Base-by-base conservation (phyloP, 2,113 vertebrate genomes). In the Ptyas mucosa region DNA sequence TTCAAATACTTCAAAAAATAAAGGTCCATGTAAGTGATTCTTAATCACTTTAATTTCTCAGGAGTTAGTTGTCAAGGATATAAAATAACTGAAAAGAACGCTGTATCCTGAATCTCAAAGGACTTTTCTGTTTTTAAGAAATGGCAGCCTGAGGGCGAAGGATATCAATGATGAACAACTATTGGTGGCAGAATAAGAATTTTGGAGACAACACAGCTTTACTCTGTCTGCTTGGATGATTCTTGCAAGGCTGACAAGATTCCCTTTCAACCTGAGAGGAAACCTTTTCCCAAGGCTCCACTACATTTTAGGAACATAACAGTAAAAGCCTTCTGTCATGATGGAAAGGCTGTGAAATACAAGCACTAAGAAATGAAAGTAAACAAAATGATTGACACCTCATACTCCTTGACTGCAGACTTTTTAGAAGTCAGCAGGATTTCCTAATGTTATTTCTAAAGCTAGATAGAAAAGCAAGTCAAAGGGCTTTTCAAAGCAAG, bases 1-100 rank as follows among this genome's bases (percentile, higher is more conserved):
- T 14, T 91, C 90, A 95, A 91, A 52, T 87, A 58, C 89, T 96
- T 96, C 94, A 94, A 96, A 96, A 94, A 94, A 95, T 85, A 95
- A 96, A 95, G 88, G 88, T 86, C 92, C 90, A n/a, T 93, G 87
- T 94, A 94, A 96, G 61, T 95, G 55, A 51, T 88, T 87, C 94
- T 52, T 34, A 95, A 93, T 91, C 93, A 87, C 86, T 95, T 93
- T 88, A 39, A 81, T 95, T 94, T 64, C 91, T 85, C 8, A 64
- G 89, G 53, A 92, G 89, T 92, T 8, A 91, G 89, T 88, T 29
- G 11, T 91, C 87, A 93, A 88, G 91, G 89, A 64, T 85, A 58
- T 0, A 12, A 0, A 57, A 52, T 39, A 85, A 3, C 93, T 94
- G 24, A 53, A 94, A 89, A 93, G 51, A 89, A 93, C 91, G 9